Conservation (phyloP, 2,797 vertebrate species). For the Erethizon dorsatum region DNA sequence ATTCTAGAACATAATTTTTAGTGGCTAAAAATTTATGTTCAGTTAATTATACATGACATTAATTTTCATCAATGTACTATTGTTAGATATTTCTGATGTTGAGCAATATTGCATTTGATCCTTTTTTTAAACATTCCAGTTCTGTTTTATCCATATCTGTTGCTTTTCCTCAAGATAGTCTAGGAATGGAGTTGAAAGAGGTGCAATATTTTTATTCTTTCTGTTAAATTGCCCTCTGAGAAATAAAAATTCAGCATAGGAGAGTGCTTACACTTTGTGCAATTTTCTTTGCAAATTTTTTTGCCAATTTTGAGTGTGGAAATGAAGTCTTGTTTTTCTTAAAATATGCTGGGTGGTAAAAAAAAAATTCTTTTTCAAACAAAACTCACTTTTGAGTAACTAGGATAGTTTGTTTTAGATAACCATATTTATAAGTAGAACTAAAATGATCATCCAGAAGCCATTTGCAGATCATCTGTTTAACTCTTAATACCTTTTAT, state of each 20-base stretch:
- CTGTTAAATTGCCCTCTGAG: constrained; percentile 25
- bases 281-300: not conserved
- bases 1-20: constrained; percentile 52
- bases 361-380: not conserved
- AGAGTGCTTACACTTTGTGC: constrained; percentile 15
- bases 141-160: constrained; percentile 4
- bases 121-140: not conserved
- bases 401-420: constrained; percentile 24
- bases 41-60: not conserved
- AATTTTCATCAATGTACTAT: not conserved
- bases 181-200: constrained; percentile 39
- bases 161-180: constrained; percentile 25
- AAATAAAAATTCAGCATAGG: constrained; percentile 4
- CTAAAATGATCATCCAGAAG: constrained; percentile 16
- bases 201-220: constrained; percentile 40
- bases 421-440: not conserved
- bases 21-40: not conserved
- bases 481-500: constrained; percentile 37
- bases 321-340: constrained; percentile 26
- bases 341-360: constrained; percentile 52
- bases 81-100: not conserved
- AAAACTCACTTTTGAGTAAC: not conserved
- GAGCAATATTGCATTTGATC: constrained; percentile 49
- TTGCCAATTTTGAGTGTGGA: constrained; percentile 51
- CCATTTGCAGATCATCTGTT: constrained; percentile 7